These are phyloP conservation scores for Lepisosteus oculatus DNA, from an alignment of 2,113 vertebrate species.

Conservation along the genomic window DNA sequence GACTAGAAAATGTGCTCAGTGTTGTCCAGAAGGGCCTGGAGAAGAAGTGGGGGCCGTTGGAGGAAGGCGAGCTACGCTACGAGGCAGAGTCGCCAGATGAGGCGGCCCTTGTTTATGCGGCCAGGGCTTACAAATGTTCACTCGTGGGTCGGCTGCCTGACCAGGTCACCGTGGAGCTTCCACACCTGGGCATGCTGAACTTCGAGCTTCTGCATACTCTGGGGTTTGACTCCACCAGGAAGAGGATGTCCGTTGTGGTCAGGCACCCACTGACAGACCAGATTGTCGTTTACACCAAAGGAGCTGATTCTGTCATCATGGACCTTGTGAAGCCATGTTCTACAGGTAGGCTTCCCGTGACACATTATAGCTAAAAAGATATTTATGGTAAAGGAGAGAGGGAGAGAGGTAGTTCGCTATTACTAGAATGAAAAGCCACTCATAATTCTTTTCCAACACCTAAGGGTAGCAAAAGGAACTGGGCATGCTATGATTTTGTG, in stretches of 20 bases:
- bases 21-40: constrained; percentile 29
- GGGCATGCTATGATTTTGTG: too few relatives aligned
- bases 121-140: constrained; percentile 84
- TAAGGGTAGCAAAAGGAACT: too few relatives aligned
- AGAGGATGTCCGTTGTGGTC: constrained; percentile 96
- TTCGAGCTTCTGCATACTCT: constrained; percentile 93
- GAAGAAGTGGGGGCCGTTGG: constrained; percentile 21
- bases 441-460: too few relatives aligned
- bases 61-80: constrained; percentile 78
- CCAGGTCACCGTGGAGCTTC: constrained; percentile 88
- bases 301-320: constrained; percentile 92
- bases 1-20: constrained; percentile 59
- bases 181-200: constrained; percentile 83
- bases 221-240: constrained; percentile 88
- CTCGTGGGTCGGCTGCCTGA: constrained; percentile 85
- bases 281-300: constrained; percentile 94
- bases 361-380: too few relatives aligned
- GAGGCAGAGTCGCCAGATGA: constrained; percentile 94
- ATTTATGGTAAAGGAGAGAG: too few relatives aligned
- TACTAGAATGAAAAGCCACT: too few relatives aligned
- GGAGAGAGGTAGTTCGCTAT: too few relatives aligned
- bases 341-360: constrained; percentile 47
- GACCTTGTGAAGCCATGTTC: constrained; percentile 79
- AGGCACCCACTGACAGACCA: constrained; percentile 88
- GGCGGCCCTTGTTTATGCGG: constrained; percentile 91